Percentiles rank a stretch among this genome's conserved stretches.
Conservation (phyloP, 2,113 vertebrate genomes). For the Bambusicola thoracicus region DNA sequence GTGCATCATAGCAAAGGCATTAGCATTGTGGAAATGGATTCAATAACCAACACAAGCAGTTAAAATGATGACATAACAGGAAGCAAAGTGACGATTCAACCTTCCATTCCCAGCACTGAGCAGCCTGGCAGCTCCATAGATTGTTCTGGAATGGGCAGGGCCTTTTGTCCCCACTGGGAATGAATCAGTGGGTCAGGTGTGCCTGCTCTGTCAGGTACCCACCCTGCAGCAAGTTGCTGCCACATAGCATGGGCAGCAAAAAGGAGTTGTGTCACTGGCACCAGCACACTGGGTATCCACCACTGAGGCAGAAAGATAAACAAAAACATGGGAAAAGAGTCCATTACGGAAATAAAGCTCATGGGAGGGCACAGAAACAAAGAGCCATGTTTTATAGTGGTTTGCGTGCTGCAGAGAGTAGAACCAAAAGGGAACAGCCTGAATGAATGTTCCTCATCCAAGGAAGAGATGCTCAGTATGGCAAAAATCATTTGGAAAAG, state of each 20-base stretch:
- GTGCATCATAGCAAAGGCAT: background rate
- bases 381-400: constrained; percentile 1
- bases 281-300: constrained; percentile 1
- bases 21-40: background rate
- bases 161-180: background rate
- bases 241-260: background rate
- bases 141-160: background rate
- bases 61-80: constrained; percentile 18
- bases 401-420: background rate
- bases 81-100: constrained; percentile 34
- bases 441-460: background rate
- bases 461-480: background rate
- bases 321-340: background rate
- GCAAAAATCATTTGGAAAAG: constrained; percentile 13
- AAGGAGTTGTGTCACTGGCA: background rate
- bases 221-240: background rate
- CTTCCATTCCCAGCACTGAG: background rate
- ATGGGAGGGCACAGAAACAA: constrained; percentile 22
- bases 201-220: background rate
- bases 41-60: constrained; percentile 1
- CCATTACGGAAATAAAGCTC: constrained; percentile 56
- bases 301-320: constrained; percentile 55
- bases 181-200: background rate
- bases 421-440: background rate
- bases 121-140: background rate